phyloP scores from a whole-genome alignment of 2,113 vertebrate genomes.

The Pseudois nayaur region DNA sequence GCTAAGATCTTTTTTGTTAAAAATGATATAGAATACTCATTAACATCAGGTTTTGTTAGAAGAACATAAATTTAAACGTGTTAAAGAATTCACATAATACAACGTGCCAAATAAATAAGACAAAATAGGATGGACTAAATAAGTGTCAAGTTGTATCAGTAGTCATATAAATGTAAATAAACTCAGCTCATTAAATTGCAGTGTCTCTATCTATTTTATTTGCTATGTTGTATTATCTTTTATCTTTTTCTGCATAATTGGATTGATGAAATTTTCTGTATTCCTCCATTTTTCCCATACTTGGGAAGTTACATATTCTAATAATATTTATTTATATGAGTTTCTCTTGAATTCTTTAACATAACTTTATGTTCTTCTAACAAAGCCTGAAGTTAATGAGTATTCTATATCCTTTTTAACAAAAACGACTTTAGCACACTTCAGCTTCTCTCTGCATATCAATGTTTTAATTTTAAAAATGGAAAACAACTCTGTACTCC shows the following conservation, averaged over 20 bases:
- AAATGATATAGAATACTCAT: neutral
- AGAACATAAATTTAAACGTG: neutral
- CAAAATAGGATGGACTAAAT: constrained; percentile 27
- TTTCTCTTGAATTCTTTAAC: neutral
- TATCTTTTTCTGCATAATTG: neutral
- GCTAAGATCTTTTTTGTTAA: neutral
- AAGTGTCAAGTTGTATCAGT: neutral
- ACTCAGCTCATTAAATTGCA: neutral
- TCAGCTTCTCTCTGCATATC: neutral
- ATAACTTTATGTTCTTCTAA: constrained; percentile 7
- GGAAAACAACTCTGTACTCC: neutral
- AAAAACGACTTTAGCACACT: neutral
- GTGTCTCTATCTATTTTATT: constrained; percentile 16
- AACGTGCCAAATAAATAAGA: constrained; percentile 11
- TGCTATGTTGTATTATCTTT: neutral
- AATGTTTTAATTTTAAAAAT: constrained; percentile 25
- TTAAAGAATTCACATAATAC: neutral
- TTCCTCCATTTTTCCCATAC: neutral
- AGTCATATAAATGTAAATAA: neutral
- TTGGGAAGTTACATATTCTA: neutral
- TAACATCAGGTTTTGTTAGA: constrained; percentile 12
- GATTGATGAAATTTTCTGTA: constrained; percentile 13
- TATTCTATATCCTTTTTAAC: neutral
- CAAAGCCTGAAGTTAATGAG: neutral
- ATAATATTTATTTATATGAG: neutral